Evolutionary conservation across 2,888 invertebrate species (phyloP).

Genomic region (Vannuccia rotundouncinata): DNA sequence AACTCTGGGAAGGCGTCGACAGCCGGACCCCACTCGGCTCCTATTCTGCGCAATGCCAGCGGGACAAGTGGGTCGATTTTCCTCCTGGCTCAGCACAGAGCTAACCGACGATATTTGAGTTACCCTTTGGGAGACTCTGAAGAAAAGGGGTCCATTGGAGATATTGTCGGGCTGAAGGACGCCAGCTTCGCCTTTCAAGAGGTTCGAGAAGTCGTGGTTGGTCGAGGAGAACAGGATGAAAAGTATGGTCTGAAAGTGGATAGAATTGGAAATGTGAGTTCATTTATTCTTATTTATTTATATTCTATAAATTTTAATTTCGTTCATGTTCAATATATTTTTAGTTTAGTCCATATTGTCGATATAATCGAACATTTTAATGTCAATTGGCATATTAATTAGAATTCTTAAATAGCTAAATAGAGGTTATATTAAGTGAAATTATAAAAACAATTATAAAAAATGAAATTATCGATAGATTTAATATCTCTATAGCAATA

Average conservation of each 20-base stretch:
- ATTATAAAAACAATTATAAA: too few relatives aligned
- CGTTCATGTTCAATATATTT: too few relatives aligned
- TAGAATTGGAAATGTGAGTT: slow-evolving; percentile 34
- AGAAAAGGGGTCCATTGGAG: not conserved
- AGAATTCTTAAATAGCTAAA: too few relatives aligned
- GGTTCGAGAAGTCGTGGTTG: slow-evolving; percentile 25
- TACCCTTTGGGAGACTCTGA: not conserved
- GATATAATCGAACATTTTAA: too few relatives aligned
- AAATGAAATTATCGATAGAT: too few relatives aligned
- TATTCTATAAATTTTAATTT: too few relatives aligned
- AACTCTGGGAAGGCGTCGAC: not conserved
- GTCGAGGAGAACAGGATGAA: slow-evolving; percentile 29
- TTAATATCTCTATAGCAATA: too few relatives aligned
- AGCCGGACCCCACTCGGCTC: not conserved
- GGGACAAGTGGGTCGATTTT: not conserved
- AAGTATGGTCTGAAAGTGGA: slow-evolving; percentile 31
- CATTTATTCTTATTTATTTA: too few relatives aligned
- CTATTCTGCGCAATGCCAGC: not conserved
- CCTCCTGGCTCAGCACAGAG: slow-evolving; percentile 6
- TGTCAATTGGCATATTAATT: too few relatives aligned
- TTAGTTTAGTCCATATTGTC: too few relatives aligned
- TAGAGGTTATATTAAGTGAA: too few relatives aligned
- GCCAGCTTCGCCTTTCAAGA: slow-evolving; percentile 29
- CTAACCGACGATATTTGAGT: slow-evolving; percentile 8
- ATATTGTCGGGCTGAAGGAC: not conserved